These are phyloP conservation scores for Sebastolobus altivelis DNA, from an alignment of 2,797 vertebrate species.

Conservation along the genomic window DNA sequence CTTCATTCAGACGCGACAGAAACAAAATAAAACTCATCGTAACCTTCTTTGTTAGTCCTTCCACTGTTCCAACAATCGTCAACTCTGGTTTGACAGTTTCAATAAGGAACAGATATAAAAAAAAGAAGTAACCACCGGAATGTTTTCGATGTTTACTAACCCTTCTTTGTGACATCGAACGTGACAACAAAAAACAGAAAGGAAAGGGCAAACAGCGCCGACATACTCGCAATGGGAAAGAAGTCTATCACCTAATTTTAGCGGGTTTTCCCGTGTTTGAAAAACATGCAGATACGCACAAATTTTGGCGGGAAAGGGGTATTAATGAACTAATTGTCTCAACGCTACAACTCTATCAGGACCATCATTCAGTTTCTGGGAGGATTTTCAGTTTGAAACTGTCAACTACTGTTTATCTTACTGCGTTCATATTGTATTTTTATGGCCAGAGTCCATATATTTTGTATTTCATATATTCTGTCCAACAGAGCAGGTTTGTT, in stretches of 20 bases:
- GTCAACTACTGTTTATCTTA: conserved; percentile 30
- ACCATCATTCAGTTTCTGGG: not conserved
- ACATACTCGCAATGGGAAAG: not conserved
- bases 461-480: conserved; percentile 5
- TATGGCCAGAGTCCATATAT: conserved; percentile 1
- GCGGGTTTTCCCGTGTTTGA: not conserved
- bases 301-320: not conserved
- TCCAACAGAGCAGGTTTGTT: conserved; percentile 34
- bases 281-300: not conserved
- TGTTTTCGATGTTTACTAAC: no score
- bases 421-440: conserved; percentile 9
- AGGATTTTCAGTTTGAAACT: conserved; percentile 5
- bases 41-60: not conserved
- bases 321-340: not conserved
- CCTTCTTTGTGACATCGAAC: no score
- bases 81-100: no score
- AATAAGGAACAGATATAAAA: not conserved
- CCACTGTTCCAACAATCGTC: not conserved
- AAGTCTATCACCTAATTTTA: not conserved
- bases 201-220: no score
- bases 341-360: not conserved
- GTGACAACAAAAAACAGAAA: not conserved
- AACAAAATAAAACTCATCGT: no score
- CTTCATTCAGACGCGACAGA: no score
- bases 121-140: not conserved